A percentile compares a stretch with the other conserved stretches of the same genome.
Conservation (phyloP, 2,888 invertebrate species). For the Platerodrilus igneus region DNA sequence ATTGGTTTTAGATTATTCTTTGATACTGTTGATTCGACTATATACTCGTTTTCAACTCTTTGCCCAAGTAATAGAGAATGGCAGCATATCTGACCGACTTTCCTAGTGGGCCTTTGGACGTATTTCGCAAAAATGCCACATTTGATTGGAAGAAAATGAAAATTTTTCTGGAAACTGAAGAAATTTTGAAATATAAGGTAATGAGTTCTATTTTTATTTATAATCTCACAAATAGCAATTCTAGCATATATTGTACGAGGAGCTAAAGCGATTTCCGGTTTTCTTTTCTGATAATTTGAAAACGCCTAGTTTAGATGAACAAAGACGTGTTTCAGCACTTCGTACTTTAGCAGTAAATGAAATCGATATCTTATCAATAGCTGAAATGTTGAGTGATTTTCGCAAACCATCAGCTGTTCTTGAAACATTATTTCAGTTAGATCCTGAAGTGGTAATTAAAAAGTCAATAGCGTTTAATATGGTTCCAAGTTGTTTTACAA, state of each 20-base stretch:
- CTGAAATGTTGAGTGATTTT: constrained; percentile 52
- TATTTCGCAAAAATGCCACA: constrained; percentile 58
- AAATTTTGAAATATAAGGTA: constrained; percentile 52
- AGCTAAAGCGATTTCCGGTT: constrained; percentile 34
- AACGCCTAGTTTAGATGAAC: constrained; percentile 36
- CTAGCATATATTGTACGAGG: constrained; percentile 37
- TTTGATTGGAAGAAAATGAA: constrained; percentile 65
- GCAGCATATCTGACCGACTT: constrained; percentile 54
- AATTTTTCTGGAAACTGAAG: constrained; percentile 52
- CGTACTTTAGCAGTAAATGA: constrained; percentile 62
- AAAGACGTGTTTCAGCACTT: constrained; percentile 54
- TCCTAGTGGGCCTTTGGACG: constrained; percentile 59
- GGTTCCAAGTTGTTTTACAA: constrained; percentile 61
- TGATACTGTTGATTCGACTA: not conserved
- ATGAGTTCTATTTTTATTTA: too few relatives aligned
- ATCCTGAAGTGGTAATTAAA: constrained; percentile 63
- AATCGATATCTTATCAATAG: constrained; percentile 57
- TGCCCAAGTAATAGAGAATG: constrained; percentile 29
- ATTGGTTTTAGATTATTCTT: not conserved
- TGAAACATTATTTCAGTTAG: constrained; percentile 56
- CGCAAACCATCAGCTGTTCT: constrained; percentile 50
- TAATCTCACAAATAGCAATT: constrained; percentile 2
- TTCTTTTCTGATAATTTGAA: constrained; percentile 30
- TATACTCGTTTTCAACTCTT: not conserved
- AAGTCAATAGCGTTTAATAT: constrained; percentile 58